A percentile compares a stretch with the other conserved stretches of the same genome.
phyloP scores from a whole-genome alignment of 2,113 vertebrate species.

The Chlorodrepanis virens region DNA sequence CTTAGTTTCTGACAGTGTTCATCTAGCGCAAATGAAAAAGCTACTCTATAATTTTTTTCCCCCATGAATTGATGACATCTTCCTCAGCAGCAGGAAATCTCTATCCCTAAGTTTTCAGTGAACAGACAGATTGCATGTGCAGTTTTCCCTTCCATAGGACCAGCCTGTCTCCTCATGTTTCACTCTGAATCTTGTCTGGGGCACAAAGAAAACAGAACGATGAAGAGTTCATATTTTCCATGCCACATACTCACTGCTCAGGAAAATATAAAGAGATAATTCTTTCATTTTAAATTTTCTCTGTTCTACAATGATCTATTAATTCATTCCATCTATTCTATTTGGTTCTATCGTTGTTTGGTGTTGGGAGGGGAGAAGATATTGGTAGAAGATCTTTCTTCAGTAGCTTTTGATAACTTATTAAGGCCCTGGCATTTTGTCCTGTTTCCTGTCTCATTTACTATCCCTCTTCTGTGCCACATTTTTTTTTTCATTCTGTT shows the following conservation, averaged over 20 bases:
- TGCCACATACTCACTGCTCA: neutral
- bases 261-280: neutral
- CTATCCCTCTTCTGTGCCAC: neutral
- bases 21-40: neutral
- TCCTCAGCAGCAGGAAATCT: slow-evolving; percentile 1
- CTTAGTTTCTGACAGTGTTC: neutral
- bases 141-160: neutral
- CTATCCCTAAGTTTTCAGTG: neutral
- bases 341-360: neutral
- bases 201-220: neutral
- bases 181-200: neutral
- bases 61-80: neutral
- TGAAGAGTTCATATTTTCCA: neutral
- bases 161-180: neutral
- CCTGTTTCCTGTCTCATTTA: neutral
- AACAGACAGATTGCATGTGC: neutral
- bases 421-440: neutral
- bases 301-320: neutral
- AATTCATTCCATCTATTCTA: neutral
- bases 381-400: neutral
- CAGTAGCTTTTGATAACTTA: neutral
- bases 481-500: neutral
- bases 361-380: fast-evolving
- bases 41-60: neutral
- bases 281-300: neutral